Evolutionary conservation across 2,113 vertebrate species (phyloP), one percentile per base, ranked within the genome.

Genomic region (Nothobranchius furzeri): DNA sequence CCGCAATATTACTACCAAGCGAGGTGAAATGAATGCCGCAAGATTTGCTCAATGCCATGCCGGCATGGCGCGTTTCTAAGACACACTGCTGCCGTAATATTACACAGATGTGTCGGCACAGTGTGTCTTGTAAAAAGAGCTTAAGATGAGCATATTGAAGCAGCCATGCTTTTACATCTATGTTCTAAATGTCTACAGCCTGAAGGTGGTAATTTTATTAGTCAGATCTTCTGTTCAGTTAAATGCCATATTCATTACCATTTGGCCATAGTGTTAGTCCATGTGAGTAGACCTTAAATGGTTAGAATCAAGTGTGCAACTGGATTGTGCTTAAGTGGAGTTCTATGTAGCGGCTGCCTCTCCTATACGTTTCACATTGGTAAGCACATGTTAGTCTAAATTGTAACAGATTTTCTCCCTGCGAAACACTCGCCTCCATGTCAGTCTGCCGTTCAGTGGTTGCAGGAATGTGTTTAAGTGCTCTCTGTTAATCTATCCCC

Each of bases 391-490:
- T 30, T 60, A 10, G 3, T 47, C 14, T 36, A 46, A 57, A 62
- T 12, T 68, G 13, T 35, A 8, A 11, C 48, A 1, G 7, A 20
- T 47, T 62, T 70, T 30, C 12, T 1, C n/a, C 70, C 54, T 9
- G 49, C 50, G 25, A 46, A 66, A 61, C 60, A 40, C 49, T 15
- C 13, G 9, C 64, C 2, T 56, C 60, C 8, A 24, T 49, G 62
- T 68, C 24, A 60, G 15, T 10, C 54, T 70, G 36, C 12, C 14
- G 30, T 42, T 61, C 51, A 24, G 45, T 6, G n/a, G 20, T 64
- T 61, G 76, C 37, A 72, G 53, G 43, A 68, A 24, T 48, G 6
- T 53, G 15, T 5, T 68, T 58, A 73, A 69, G 56, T 74, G 37
- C 12, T 62, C 4, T 40, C 25, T 63, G 70, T 68, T 47, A n/a